Evolutionary conservation across 2,797 vertebrate genomes (phyloP).

Genomic region (Valencia hispanica): DNA sequence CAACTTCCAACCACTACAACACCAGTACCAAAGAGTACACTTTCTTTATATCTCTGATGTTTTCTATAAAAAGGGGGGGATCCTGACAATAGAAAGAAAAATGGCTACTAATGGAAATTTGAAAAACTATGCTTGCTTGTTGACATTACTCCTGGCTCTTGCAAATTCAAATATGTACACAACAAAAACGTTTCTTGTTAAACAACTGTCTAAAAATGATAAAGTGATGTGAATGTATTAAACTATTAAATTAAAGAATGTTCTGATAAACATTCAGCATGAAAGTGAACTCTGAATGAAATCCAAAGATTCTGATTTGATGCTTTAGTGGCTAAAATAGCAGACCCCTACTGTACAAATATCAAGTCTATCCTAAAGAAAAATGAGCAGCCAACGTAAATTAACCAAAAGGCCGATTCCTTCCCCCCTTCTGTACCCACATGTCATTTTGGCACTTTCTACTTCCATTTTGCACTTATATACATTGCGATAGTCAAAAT

Average conservation of each 20-base stretch:
- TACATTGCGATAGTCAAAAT: neutral
- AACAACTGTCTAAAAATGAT: conserved; percentile 8
- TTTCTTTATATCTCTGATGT: conserved; percentile 9
- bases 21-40: conserved; percentile 38
- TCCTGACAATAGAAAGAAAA: neutral
- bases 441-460: neutral
- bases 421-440: neutral
- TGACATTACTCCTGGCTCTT: conserved; percentile 13
- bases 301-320: conserved; percentile 9
- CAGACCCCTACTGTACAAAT: neutral
- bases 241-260: conserved; percentile 2
- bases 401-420: neutral
- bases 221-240: conserved; percentile 8
- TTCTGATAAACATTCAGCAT: conserved; percentile 11
- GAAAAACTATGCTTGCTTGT: conserved; percentile 12
- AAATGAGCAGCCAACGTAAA: conserved; percentile 5
- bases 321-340: conserved; percentile 19
- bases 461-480: neutral
- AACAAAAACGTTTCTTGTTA: conserved; percentile 5
- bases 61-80: conserved; percentile 5
- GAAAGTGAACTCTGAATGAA: conserved; percentile 16
- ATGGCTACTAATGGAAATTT: neutral
- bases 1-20: conserved; percentile 12
- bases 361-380: neutral
- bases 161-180: conserved; percentile 38